Evolutionary conservation across 2,797 vertebrate species (phyloP).

Genomic region (Falco peregrinus): DNA sequence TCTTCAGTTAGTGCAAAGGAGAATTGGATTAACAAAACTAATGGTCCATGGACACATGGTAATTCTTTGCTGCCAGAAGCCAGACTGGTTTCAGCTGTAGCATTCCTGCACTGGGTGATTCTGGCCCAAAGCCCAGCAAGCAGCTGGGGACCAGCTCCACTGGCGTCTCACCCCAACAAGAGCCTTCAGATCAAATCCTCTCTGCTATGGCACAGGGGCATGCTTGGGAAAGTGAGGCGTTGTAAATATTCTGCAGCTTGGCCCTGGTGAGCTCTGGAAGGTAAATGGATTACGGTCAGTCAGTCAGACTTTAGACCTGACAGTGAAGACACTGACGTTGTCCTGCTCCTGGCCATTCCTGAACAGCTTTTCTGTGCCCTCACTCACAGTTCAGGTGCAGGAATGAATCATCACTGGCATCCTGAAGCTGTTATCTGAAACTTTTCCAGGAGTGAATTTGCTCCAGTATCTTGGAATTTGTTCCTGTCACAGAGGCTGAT

Average conservation of each 20-base stretch:
- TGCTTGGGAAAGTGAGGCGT: neutral
- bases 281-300: neutral
- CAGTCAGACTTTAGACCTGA: neutral
- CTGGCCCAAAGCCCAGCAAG: neutral
- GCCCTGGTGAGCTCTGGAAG: neutral
- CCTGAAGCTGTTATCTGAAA: neutral
- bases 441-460: slow-evolving; percentile 9
- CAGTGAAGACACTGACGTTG: neutral
- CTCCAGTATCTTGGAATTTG: neutral
- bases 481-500: slow-evolving; percentile 3
- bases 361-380: neutral
- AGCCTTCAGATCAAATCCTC: neutral
- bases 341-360: neutral
- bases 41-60: neutral
- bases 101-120: neutral
- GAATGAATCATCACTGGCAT: neutral
- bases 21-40: slow-evolving; percentile 18
- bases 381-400: neutral
- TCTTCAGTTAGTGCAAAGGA: neutral
- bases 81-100: neutral
- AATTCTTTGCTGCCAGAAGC: neutral
- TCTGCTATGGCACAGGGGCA: neutral
- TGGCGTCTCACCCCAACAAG: neutral
- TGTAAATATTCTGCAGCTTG: neutral
- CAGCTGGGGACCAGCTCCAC: neutral